These are phyloP conservation scores for Lasioglossum zephyrum DNA, from an alignment of 2,888 invertebrate genomes.

Conservation along the genomic window DNA sequence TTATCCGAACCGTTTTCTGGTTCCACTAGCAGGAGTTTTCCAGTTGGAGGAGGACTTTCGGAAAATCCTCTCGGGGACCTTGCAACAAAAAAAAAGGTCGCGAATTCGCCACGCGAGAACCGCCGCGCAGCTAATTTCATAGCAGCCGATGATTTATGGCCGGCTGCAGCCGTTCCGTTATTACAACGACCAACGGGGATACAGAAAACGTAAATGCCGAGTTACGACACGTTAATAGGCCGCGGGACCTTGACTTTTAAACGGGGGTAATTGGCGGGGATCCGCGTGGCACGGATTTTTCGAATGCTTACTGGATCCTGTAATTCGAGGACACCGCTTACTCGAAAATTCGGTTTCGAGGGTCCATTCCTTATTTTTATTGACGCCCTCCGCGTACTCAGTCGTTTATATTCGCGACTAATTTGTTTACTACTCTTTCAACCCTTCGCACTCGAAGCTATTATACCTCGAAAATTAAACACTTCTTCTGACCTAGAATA, in stretches of 20 bases:
- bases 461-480: no score
- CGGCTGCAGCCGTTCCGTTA: conserved; percentile 52
- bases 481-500: no score
- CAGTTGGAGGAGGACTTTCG: not conserved
- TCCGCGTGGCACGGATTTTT: not conserved
- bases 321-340: not conserved
- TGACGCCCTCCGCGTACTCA: no score
- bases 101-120: conserved; percentile 39
- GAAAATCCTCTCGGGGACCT: not conserved
- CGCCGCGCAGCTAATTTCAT: conserved; percentile 53
- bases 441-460: no score
- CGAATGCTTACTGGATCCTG: not conserved
- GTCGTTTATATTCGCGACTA: no score
- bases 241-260: conserved; percentile 54
- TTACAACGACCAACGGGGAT: conserved; percentile 53
- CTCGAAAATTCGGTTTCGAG: not conserved
- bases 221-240: conserved; percentile 50
- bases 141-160: conserved; percentile 57
- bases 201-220: conserved; percentile 46
- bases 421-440: no score
- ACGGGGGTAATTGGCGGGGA: conserved; percentile 34
- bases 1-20: conserved; percentile 29
- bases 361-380: no score
- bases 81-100: not conserved
- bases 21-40: not conserved